phyloP scores from a whole-genome alignment of 2,797 vertebrate species.

The Enoplosus armatus region DNA sequence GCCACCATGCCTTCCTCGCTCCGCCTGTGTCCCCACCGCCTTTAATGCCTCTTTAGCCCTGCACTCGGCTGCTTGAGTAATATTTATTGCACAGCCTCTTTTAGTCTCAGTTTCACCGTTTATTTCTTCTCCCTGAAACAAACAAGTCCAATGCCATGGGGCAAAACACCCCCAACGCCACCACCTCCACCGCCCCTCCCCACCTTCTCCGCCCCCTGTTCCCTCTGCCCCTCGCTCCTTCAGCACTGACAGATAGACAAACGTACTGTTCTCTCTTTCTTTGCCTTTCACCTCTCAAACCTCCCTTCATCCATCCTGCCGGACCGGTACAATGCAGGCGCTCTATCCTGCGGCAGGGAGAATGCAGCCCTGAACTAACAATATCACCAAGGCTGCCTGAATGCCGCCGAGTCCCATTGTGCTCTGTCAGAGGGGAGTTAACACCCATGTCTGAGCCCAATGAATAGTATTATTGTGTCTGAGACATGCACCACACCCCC shows the following conservation, averaged over 20 bases:
- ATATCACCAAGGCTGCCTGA: constrained; percentile 87
- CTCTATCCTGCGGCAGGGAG: constrained; percentile 86
- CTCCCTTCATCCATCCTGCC: constrained; percentile 85
- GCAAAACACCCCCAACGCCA: constrained; percentile 64
- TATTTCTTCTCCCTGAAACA: constrained; percentile 56
- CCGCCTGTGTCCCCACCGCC: constrained; percentile 41
- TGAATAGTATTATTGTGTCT: constrained; percentile 94
- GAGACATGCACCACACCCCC: constrained; percentile 85
- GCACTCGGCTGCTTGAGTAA: constrained; percentile 74
- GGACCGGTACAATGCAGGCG: constrained; percentile 86
- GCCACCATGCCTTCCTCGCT: constrained; percentile 45
- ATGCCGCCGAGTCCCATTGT: constrained; percentile 89
- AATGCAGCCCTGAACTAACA: constrained; percentile 88
- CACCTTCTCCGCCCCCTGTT: constrained; percentile 54
- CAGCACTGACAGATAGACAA: constrained; percentile 87
- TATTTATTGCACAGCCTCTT: constrained; percentile 81
- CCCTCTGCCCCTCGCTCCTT: constrained; percentile 70
- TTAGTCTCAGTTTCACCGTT: constrained; percentile 49
- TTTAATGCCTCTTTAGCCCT: constrained; percentile 69
- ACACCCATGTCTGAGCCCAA: constrained; percentile 89
- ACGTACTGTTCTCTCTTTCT: constrained; percentile 85
- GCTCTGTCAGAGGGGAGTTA: constrained; percentile 89
- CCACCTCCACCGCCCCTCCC: constrained; percentile 54
- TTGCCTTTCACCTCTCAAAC: constrained; percentile 83
- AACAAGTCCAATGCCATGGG: constrained; percentile 84